Evolutionary conservation across 2,888 invertebrate genomes (phyloP).

Genomic region (Drosophila hawaiiensis): DNA sequence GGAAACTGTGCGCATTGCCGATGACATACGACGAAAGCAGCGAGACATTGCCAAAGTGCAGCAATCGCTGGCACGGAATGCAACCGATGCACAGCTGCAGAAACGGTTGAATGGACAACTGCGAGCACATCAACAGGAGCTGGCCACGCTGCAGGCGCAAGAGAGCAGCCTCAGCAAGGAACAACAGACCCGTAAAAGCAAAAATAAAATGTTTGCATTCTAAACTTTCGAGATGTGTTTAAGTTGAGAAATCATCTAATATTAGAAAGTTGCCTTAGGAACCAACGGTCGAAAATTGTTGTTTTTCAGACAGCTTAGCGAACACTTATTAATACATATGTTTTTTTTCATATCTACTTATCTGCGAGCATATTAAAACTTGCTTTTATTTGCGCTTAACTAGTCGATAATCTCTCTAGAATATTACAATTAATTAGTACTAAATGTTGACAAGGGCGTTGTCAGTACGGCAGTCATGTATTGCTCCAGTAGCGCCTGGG

Average conservation of each 20-base stretch:
- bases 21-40: constrained; percentile 89
- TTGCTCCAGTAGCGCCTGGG: constrained; percentile 92
- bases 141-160: constrained; percentile 87
- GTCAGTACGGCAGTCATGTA: constrained; percentile 83
- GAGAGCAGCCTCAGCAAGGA: constrained; percentile 89
- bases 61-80: constrained; percentile 88
- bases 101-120: constrained; percentile 88
- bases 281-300: not conserved
- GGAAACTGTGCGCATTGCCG: constrained; percentile 90
- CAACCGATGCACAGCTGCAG: constrained; percentile 87
- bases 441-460: constrained; percentile 59
- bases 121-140: constrained; percentile 87
- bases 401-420: not conserved
- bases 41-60: constrained; percentile 89
- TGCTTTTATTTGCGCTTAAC: not conserved
- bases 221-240: constrained; percentile 75
- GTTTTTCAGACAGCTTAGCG: not conserved
- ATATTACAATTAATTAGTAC: not conserved
- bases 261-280: not conserved
- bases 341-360: not conserved
- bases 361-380: not conserved
- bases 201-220: constrained; percentile 91
- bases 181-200: constrained; percentile 90
- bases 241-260: not conserved
- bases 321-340: not conserved